phyloP scores from a whole-genome alignment of 2,888 invertebrate species.

The Drosophila mayaguana region DNA sequence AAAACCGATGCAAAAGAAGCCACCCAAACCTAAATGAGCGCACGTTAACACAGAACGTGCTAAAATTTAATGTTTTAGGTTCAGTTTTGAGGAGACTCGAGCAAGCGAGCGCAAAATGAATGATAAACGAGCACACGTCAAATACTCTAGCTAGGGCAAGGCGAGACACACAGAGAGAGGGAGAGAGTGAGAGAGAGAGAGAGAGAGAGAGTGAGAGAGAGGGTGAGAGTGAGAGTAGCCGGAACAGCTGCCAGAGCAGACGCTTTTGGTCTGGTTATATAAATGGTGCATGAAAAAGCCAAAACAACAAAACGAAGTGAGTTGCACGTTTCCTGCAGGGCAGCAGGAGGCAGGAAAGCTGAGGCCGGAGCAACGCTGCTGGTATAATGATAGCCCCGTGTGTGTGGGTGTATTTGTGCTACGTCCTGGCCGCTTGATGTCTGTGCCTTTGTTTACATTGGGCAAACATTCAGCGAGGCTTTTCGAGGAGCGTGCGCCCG shows the following conservation, averaged over 20 bases:
- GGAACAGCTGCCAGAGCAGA: slow-evolving; percentile 65
- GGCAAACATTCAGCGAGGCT: slow-evolving; percentile 59
- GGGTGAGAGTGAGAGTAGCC: slow-evolving; percentile 9
- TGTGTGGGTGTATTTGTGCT: slow-evolving; percentile 1
- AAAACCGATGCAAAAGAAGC: slow-evolving; percentile 21
- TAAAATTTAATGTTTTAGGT: slow-evolving; percentile 80
- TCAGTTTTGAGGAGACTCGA: slow-evolving; percentile 32
- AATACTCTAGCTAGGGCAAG: slow-evolving; percentile 52
- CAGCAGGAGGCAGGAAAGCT: neutral
- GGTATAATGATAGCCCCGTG: slow-evolving; percentile 35
- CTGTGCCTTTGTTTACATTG: slow-evolving; percentile 71
- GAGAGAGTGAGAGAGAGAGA: neutral
- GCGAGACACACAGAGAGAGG: neutral
- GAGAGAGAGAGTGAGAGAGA: neutral
- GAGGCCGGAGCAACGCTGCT: slow-evolving; percentile 3
- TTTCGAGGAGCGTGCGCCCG: neutral
- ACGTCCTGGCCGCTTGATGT: slow-evolving; percentile 26
- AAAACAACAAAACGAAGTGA: slow-evolving; percentile 79
- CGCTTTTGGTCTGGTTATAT: slow-evolving; percentile 64
- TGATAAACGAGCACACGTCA: slow-evolving; percentile 83
- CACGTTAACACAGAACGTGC: slow-evolving; percentile 78
- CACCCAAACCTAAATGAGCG: slow-evolving; percentile 66
- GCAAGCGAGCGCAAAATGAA: slow-evolving; percentile 81
- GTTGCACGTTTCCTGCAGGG: slow-evolving; percentile 62
- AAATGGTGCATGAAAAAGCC: slow-evolving; percentile 81